Base-by-base conservation (phyloP, 2,113 vertebrate genomes). In the Mesembrinibis cayennensis region DNA sequence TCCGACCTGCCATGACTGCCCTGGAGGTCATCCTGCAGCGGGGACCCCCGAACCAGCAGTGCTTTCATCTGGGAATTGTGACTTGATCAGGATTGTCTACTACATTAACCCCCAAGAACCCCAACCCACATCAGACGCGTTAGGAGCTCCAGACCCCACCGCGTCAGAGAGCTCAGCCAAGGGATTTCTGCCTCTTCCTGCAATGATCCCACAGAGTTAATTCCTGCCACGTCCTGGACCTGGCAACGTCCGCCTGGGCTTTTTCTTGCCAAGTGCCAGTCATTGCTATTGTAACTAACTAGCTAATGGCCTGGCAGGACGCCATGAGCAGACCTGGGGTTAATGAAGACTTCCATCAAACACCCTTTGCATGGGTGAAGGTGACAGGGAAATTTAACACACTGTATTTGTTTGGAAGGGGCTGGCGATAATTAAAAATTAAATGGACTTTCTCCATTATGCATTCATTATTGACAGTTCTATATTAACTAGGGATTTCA, bases 391-490 rank as follows among this genome's bases (percentile, higher is more conserved):
- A 53, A 77, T 89, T 89, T 72, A 86, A 80, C 53, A 27, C 44
- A 27, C 14, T 18, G 40, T 45, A 53, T 91, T 94, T 95, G 80
- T 91, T 91, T 83, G 89, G 72, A 93, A 82, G 85, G n/a, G 63
- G 42, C 47, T 93, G 85, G 53, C 1, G 4, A 89, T 93, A 83
- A 97, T 95, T 95, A 83, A 94, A 94, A 93, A 93, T 89, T 87
- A 91, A 89, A 87, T 90, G 71, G 49, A 52, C 73, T 93, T 86
- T 93, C 87, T 83, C 89, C 72, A 30, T 83, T 89, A 67, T 77
- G 76, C 80, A 90, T 87, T 92, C 80, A 38, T 88, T 94, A 89
- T 56, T 89, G 89, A 92, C 80, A 94, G 67, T 53, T 70, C 71
- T 50, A 7, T 88, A 89, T 86, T 47, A 87, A 87, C 79, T 36